Base-by-base conservation (phyloP, 2,113 vertebrate species). In the Elanus axillaris region DNA sequence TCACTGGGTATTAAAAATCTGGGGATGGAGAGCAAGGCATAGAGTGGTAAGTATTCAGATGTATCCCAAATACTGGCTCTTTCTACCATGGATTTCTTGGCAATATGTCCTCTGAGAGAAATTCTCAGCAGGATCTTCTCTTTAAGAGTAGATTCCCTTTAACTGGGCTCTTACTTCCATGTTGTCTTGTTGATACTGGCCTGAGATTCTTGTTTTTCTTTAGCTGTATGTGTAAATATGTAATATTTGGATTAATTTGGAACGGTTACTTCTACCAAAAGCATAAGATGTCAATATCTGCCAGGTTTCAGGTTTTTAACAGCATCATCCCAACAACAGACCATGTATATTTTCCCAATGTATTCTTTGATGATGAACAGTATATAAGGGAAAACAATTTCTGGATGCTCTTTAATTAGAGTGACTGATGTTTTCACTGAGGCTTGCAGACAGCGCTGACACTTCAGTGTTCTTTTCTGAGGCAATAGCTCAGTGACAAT, bases 331-430 rank as follows among this genome's bases (percentile, higher is more conserved):
- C 17, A 94, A 29, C 16, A 77, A 20, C 34, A 96, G 47, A 7
- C 42, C 5, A 4, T 72, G 16, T n/a, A 16, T 88, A n/a, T 84
- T 91, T 80, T 47, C 32, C 36, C 25, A 68, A 13, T 72, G 55
- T 45, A 47, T 43, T 94, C 60, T 87, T 67, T 42, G 45, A 66
- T 69, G 29, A 42, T 59, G 74, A 62, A 16, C 8, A 58, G 86
- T 84, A 42, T 56, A 81, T n/a, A 88, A 82, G 26, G 62, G 48
- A 86, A 93, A 96, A 86, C n/a, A 87, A 53, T 53, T 72, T 88
- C 92, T 95, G 68, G 59, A 25, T 94, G 80, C 79, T 93, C 90
- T 95, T 95, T 97, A 97, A 97, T 97, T 96, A 97, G 85, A 94
- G 63, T 95, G 95, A 96, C 55, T 96, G 91, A 96, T 97, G 93